Percentiles rank a stretch among this genome's conserved stretches.
Conservation (phyloP, 2,888 invertebrate species). For the Phalera bucephala region DNA sequence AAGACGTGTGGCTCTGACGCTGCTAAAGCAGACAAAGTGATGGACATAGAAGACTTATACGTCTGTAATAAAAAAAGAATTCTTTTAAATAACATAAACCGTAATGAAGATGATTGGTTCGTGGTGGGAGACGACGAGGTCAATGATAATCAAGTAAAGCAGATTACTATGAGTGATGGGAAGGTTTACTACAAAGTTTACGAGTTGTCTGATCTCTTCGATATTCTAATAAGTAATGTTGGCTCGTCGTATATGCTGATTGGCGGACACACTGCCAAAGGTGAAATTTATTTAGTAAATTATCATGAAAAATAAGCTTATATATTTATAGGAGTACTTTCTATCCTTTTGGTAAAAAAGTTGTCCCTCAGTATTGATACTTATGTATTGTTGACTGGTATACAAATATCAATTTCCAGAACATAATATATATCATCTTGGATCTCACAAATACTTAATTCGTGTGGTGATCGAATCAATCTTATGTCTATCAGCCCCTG, state of each 20-base stretch:
- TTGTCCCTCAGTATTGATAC: too few species aligned
- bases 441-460: too few species aligned
- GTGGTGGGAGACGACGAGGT: conserved; percentile 30
- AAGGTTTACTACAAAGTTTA: conserved; percentile 80
- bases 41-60: too few species aligned
- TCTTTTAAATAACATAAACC: conserved; percentile 12
- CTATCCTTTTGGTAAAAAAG: too few species aligned
- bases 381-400: too few species aligned
- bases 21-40: conserved; percentile 53
- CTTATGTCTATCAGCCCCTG: too few species aligned
- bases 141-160: too few species aligned
- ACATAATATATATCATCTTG: too few species aligned
- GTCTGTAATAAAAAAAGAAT: conserved; percentile 28
- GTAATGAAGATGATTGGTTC: conserved; percentile 44
- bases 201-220: conserved; percentile 74
- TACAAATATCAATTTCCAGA: too few species aligned
- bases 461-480: too few species aligned
- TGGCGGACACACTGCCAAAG: conserved; percentile 88
- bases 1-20: conserved; percentile 86
- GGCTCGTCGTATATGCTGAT: conserved; percentile 83
- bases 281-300: too few species aligned
- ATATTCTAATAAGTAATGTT: conserved; percentile 66
- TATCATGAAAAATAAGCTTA: too few species aligned
- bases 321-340: background rate
- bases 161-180: conserved; percentile 57